Percentiles rank a stretch among this genome's conserved stretches.
phyloP scores from a whole-genome alignment of 2,113 vertebrate species.

The Carlito syrichta region DNA sequence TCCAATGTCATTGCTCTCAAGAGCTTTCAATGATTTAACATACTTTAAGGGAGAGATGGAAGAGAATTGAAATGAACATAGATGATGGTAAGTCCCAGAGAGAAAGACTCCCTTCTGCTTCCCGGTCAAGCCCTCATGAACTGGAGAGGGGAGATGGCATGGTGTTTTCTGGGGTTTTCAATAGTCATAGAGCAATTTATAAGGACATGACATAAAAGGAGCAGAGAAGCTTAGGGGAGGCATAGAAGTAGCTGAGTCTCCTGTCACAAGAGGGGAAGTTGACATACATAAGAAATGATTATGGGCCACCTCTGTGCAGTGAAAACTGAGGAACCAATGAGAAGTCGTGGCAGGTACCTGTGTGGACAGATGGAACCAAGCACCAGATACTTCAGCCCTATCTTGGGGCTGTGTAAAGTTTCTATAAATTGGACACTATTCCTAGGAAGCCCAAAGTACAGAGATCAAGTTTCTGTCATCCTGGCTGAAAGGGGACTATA shows the following conservation, averaged over 20 bases:
- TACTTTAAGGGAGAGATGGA: neutral
- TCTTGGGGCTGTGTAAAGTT: neutral
- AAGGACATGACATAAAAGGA: neutral
- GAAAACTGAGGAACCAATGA: neutral
- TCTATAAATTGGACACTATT: neutral
- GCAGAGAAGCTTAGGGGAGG: neutral
- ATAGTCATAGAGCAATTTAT: neutral
- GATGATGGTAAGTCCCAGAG: neutral
- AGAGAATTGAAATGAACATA: neutral
- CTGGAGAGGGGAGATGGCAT: neutral
- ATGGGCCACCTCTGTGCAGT: neutral
- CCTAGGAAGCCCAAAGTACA: neutral
- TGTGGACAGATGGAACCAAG: neutral
- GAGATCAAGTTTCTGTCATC: neutral
- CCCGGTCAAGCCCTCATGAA: neutral
- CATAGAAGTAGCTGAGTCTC: neutral
- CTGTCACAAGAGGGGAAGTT: neutral
- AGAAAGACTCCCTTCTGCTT: neutral
- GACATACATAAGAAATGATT: neutral
- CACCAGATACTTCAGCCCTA: neutral
- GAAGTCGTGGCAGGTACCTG: neutral
- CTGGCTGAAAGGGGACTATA: neutral
- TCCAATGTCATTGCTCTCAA: fast-evolving
- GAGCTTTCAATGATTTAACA: neutral
- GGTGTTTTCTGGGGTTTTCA: neutral